Conservation (phyloP, 1,140 invertebrate genomes). For the Lycorma delicatula region DNA sequence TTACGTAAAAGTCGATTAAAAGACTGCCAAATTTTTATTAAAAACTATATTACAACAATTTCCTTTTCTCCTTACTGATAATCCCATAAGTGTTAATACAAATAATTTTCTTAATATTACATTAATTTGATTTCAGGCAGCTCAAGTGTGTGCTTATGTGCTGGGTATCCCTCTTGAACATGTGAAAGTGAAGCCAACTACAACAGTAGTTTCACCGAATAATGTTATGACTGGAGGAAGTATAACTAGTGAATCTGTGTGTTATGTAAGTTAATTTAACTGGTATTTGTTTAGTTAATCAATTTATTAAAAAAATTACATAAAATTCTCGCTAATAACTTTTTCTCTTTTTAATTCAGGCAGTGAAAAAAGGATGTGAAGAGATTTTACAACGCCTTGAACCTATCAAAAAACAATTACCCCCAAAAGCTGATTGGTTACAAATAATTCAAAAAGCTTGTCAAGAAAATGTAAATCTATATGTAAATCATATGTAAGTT, state of each 20-base stretch:
- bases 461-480: conserved; percentile 50
- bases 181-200: conserved; percentile 56
- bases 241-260: conserved; percentile 57
- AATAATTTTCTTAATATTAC: not conserved
- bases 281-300: too few relatives aligned
- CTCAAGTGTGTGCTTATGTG: conserved; percentile 65
- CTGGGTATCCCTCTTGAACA: conserved; percentile 63
- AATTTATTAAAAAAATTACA: too few relatives aligned
- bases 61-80: not conserved
- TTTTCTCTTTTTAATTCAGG: conserved; percentile 40
- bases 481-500: conserved; percentile 52
- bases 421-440: conserved; percentile 55
- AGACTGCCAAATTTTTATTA: too few relatives aligned
- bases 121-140: conserved; percentile 42
- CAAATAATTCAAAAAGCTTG: conserved; percentile 50
- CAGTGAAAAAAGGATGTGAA: conserved; percentile 59
- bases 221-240: conserved; percentile 56
- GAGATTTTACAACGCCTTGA: conserved; percentile 51
- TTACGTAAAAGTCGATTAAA: too few relatives aligned
- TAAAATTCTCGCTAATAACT: too few relatives aligned
- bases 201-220: conserved; percentile 53
- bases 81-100: too few relatives aligned
- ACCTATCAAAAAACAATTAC: conserved; percentile 48
- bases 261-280: conserved; percentile 52
- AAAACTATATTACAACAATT: not conserved